A percentile compares a stretch with the other conserved stretches of the same genome.
These are phyloP conservation scores for Spheniscus mendiculus DNA, from an alignment of 2,113 vertebrate species.

Conservation along the genomic window DNA sequence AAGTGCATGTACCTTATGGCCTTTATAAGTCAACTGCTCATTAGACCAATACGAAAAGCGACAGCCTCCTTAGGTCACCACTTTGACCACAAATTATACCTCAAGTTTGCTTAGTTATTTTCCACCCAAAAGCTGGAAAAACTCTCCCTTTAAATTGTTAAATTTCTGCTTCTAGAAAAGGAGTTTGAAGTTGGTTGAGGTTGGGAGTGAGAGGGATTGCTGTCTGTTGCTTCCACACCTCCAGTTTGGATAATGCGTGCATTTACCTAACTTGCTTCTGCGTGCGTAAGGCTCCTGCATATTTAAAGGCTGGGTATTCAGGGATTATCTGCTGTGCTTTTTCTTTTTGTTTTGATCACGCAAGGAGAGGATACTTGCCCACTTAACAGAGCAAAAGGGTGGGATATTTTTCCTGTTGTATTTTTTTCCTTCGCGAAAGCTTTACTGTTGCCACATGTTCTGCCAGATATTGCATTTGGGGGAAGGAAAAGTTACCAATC, in stretches of 20 bases:
- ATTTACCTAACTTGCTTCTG: conserved; percentile 81
- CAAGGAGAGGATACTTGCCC: conserved; percentile 76
- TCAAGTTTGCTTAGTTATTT: neutral
- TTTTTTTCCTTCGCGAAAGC: neutral
- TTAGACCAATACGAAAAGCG: neutral
- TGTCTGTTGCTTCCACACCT: neutral
- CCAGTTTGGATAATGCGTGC: conserved; percentile 78
- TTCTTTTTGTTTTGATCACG: conserved; percentile 84
- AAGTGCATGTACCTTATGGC: neutral
- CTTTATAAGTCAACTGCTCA: neutral
- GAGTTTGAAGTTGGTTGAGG: neutral
- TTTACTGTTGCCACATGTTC: neutral
- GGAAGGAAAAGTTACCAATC: neutral
- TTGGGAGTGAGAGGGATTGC: neutral
- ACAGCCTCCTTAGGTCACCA: neutral
- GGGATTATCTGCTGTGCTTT: conserved; percentile 87
- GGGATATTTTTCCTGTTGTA: neutral
- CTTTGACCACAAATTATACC: neutral
- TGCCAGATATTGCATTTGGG: neutral
- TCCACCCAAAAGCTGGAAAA: neutral
- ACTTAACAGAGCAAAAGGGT: conserved; percentile 1
- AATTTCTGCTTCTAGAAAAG: neutral
- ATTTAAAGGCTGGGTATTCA: conserved; percentile 89
- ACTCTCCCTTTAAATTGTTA: neutral
- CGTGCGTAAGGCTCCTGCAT: conserved; percentile 86